Conservation (phyloP, 30 jellyfish, hydroid and myxozoan species). For the Nemopilema nomurai region DNA sequence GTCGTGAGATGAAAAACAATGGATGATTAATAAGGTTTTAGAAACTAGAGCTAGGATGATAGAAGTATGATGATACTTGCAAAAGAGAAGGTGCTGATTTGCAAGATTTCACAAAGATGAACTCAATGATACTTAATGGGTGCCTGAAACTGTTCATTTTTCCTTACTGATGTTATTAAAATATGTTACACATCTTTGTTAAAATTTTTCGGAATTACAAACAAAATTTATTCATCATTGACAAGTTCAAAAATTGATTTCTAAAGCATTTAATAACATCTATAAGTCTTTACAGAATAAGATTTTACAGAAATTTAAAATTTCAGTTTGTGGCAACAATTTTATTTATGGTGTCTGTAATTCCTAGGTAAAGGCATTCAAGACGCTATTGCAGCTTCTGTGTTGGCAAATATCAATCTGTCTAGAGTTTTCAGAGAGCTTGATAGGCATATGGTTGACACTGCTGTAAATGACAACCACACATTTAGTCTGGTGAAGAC, state of each 20-base stretch:
- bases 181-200: background rate
- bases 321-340: background rate
- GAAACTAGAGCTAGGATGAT: background rate
- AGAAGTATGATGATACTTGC: background rate
- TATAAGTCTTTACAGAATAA: background rate
- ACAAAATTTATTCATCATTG: background rate
- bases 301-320: background rate
- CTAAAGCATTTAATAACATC: background rate
- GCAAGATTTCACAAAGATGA: background rate
- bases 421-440: too few relatives aligned
- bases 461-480: conserved; percentile 41
- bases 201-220: background rate
- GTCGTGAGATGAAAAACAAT: too few relatives aligned
- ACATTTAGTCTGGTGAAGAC: conserved; percentile 24
- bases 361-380: background rate
- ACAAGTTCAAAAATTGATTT: background rate
- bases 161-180: background rate
- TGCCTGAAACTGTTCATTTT: background rate
- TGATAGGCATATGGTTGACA: conserved; percentile 32
- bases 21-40: background rate
- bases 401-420: too few relatives aligned
- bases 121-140: background rate
- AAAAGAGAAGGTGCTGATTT: background rate
- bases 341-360: background rate
- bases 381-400: background rate